These are phyloP conservation scores for Phocoena phocoena DNA, from an alignment of 2,113 vertebrate genomes.

Conservation along the genomic window DNA sequence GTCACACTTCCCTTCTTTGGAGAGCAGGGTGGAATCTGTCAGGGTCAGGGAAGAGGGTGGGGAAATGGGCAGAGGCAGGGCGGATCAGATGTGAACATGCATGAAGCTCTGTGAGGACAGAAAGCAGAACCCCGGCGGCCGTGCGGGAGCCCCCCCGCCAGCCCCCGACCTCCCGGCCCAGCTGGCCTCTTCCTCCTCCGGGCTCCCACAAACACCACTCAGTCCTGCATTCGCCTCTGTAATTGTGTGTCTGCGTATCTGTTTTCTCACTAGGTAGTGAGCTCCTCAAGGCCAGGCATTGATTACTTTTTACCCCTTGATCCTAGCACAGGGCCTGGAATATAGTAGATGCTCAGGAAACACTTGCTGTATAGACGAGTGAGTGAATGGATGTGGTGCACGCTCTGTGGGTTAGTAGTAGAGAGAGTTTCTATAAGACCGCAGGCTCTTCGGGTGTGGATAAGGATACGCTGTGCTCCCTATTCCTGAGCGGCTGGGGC, in stretches of 20 bases:
- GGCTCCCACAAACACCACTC: not conserved
- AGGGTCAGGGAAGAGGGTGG: not conserved
- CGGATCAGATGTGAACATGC: not conserved
- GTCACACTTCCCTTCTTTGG: not conserved
- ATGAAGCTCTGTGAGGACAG: not conserved
- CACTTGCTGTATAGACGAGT: not conserved
- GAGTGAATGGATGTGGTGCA: not conserved
- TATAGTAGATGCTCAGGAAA: not conserved
- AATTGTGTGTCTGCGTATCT: not conserved
- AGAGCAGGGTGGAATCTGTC: not conserved
- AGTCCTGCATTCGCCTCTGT: not conserved
- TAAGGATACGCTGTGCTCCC: accelerated
- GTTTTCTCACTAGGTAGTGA: not conserved
- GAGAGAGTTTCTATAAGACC: not conserved
- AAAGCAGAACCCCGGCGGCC: not conserved
- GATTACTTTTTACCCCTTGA: not conserved
- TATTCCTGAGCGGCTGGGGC: not conserved
- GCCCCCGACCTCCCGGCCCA: accelerated
- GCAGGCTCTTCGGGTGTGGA: not conserved
- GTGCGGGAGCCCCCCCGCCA: accelerated
- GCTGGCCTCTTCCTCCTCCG: too few relatives aligned
- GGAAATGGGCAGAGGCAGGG: not conserved
- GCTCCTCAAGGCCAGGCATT: not conserved
- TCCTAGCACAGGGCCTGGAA: not conserved
- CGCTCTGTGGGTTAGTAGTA: not conserved